Evolutionary conservation across 2,113 vertebrate species (phyloP), one percentile per base, ranked within the genome.

Genomic region (Corydoras sp.): DNA sequence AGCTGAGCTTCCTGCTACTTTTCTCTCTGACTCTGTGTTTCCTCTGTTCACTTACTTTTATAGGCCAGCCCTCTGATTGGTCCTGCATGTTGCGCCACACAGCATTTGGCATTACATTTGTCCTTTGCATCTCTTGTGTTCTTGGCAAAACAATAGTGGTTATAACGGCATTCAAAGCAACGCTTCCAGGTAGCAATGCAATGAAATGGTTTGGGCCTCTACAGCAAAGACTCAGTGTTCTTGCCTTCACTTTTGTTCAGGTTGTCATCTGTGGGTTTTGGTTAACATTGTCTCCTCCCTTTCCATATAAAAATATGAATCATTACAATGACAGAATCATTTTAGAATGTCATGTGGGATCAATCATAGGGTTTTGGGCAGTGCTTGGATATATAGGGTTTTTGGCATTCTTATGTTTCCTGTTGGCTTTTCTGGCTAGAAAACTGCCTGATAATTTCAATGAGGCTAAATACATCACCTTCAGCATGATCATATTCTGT

Each of bases 61-160:
- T 88, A n/a, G 73, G 81, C 11, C 85, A 59, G 54, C 88, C 88
- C 72, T 84, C 88, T 30, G 80, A 88, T n/a, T 89, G 88, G 86
- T 89, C 87, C 81, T 89, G 87, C 73, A 88, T 88, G 86, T 78
- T 89, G 69, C 74, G 88, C 6, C 88, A 89, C 83, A 86, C 86
- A 6, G 84, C 84, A 0, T 89, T 89, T 3, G 86, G 87, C 56
- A 86, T 88, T 75, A 88, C 85, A 10, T 88, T 87, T 70, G 87
- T 87, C 29, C 84, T 89, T 63, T 86, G 84, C 3, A 86, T 88
- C 65, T 88, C 88, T 7, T 89, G 88, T 75, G 62, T 88, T 68
- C 76, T 88, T 18, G 86, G 86, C 49, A 89, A 87, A 82, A 89
- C 88, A 4, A 73, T 87, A 60, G 85, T 88, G 30, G 86, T 88